Conservation (phyloP, 2,888 invertebrate species). For the Chydorus sphaericus region DNA sequence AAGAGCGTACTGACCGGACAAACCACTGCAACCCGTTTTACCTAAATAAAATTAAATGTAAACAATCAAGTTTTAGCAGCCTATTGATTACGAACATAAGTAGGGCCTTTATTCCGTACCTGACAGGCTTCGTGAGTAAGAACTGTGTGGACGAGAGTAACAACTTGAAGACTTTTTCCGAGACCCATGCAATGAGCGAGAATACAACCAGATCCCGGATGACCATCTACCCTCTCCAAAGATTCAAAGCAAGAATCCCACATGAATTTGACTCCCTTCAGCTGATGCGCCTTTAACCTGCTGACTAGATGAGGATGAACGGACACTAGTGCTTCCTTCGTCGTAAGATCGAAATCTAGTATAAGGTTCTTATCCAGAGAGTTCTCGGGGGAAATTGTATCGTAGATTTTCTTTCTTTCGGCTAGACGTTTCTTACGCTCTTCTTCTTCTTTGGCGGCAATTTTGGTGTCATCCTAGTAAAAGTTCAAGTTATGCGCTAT, state of each 20-base stretch:
- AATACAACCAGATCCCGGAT: constrained; percentile 71
- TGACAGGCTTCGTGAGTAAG: constrained; percentile 42
- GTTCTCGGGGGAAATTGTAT: constrained; percentile 55
- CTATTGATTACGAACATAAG: too few relatives aligned
- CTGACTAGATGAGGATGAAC: constrained; percentile 60
- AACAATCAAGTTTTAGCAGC: too few relatives aligned
- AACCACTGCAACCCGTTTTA: constrained; percentile 70
- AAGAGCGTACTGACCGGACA: constrained; percentile 87
- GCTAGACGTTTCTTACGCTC: constrained; percentile 74
- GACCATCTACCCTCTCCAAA: constrained; percentile 50
- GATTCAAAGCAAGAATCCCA: constrained; percentile 87
- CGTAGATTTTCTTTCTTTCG: constrained; percentile 73
- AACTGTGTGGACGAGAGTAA: constrained; percentile 72
- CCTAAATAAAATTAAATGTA: too few relatives aligned
- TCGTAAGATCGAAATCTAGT: constrained; percentile 64
- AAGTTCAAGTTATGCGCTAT: too few relatives aligned
- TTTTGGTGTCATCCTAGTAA: too few relatives aligned
- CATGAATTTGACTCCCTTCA: constrained; percentile 80
- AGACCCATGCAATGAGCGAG: constrained; percentile 97
- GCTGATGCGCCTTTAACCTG: constrained; percentile 46
- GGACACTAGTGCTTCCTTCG: constrained; percentile 61
- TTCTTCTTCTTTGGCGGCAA: constrained; percentile 77
- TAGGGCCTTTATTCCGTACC: too few relatives aligned
- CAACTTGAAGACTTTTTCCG: constrained; percentile 80
- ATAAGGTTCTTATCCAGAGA: constrained; percentile 34